Conservation (phyloP, 1,140 invertebrate genomes). For the Pachyrhynchus sulphureomaculatus region DNA sequence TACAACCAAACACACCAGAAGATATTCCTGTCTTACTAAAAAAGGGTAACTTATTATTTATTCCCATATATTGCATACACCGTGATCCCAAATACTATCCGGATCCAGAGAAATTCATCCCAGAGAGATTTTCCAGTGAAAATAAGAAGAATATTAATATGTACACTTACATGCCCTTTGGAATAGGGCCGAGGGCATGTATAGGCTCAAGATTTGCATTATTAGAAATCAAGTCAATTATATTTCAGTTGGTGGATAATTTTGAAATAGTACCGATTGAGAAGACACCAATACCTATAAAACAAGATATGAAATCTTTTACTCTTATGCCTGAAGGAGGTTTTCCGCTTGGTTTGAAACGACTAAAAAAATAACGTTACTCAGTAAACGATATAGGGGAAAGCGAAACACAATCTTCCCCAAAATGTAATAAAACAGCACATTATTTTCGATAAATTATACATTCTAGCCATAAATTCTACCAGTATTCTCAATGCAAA, state of each 20-base stretch:
- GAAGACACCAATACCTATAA: conserved; percentile 40
- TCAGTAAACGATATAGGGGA: too few relatives aligned
- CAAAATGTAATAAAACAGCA: too few relatives aligned
- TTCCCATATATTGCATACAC: too few relatives aligned
- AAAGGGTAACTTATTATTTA: too few relatives aligned
- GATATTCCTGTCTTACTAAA: too few relatives aligned
- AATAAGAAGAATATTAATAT: conserved; percentile 45
- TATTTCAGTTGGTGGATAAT: conserved; percentile 41
- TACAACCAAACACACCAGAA: background rate
- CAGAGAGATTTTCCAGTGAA: conserved; percentile 52
- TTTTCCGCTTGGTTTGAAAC: conserved; percentile 46
- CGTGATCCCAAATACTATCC: conserved; percentile 46
- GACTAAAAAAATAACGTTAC: background rate
- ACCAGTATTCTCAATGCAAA: too few relatives aligned
- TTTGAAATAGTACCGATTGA: conserved; percentile 35
- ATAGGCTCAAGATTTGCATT: conserved; percentile 44
- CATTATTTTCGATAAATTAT: too few relatives aligned
- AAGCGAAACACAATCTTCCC: too few relatives aligned
- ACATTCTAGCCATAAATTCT: too few relatives aligned
- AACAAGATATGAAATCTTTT: conserved; percentile 27
- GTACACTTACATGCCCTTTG: conserved; percentile 57
- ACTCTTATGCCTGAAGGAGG: conserved; percentile 32
- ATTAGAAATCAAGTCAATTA: conserved; percentile 36
- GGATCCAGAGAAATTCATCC: conserved; percentile 54
- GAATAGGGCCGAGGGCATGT: conserved; percentile 54